Evolutionary conservation across 2,888 invertebrate species (phyloP).

Genomic region (Erpobdella octoculata): DNA sequence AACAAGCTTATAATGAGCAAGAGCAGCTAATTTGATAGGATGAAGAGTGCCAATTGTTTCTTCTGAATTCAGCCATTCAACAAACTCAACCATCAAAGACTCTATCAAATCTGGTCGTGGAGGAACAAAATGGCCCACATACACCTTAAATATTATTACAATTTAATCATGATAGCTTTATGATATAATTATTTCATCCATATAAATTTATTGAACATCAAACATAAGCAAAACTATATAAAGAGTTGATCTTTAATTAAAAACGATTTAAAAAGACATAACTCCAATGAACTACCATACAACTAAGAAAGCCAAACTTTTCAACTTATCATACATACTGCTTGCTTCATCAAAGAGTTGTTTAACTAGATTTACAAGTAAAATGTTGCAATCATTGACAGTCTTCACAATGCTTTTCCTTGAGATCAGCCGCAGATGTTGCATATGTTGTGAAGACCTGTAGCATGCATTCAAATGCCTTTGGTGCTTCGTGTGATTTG

Average conservation of each 20-base stretch:
- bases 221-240: not conserved
- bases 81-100: constrained; percentile 74
- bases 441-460: too few species aligned
- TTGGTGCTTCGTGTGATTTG: too few species aligned
- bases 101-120: constrained; percentile 76
- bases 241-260: not conserved
- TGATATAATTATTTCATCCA: constrained; percentile 32
- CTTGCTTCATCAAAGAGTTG: too few species aligned
- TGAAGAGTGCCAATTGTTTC: constrained; percentile 70
- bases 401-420: too few species aligned
- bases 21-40: constrained; percentile 84
- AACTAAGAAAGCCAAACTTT: too few species aligned
- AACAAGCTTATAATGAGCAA: constrained; percentile 92
- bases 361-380: too few species aligned
- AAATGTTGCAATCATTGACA: too few species aligned
- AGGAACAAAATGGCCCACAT: constrained; percentile 87
- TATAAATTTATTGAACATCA: not conserved
- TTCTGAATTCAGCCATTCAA: constrained; percentile 82
- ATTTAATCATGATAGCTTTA: too few species aligned
- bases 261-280: constrained; percentile 9
- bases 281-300: not conserved
- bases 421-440: too few species aligned
- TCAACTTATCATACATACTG: too few species aligned
- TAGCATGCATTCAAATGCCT: too few species aligned
- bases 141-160: constrained; percentile 66